A percentile compares a stretch with the other conserved stretches of the same genome.
Evolutionary conservation across 2,888 invertebrate genomes (phyloP).

Genomic region (Dascillus cervinus): DNA sequence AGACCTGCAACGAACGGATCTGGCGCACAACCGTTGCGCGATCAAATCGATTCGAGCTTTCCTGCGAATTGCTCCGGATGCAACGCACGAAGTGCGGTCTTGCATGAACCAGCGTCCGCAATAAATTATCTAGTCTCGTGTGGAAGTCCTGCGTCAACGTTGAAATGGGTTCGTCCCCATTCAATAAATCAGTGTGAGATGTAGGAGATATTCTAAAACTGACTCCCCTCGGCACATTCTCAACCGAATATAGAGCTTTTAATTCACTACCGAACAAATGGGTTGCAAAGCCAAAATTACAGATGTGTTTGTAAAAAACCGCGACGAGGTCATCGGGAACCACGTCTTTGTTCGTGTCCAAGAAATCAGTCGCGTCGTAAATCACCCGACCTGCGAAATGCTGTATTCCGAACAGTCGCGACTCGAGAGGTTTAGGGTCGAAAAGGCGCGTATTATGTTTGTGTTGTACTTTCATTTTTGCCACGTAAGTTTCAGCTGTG

Average conservation of each 20-base stretch:
- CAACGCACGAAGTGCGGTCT: slow-evolving; percentile 92
- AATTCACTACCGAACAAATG: slow-evolving; percentile 92
- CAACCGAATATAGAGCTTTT: slow-evolving; percentile 69
- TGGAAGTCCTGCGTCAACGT: slow-evolving; percentile 94
- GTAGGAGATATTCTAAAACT: slow-evolving; percentile 87
- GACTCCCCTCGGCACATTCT: slow-evolving; percentile 67
- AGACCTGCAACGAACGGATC: slow-evolving; percentile 76
- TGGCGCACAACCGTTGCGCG: slow-evolving; percentile 77
- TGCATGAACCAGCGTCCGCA: slow-evolving; percentile 86
- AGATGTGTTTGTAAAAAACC: slow-evolving; percentile 85
- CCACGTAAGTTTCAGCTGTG: slow-evolving; percentile 70
- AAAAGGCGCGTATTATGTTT: slow-evolving; percentile 74
- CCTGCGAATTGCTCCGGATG: slow-evolving; percentile 77
- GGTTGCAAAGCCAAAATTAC: slow-evolving; percentile 95
- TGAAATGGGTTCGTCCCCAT: slow-evolving; percentile 78
- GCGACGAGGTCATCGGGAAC: slow-evolving; percentile 88
- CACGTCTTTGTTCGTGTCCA: slow-evolving; percentile 87
- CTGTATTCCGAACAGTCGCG: slow-evolving; percentile 79
- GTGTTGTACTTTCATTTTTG: slow-evolving; percentile 74
- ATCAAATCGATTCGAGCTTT: slow-evolving; percentile 78
- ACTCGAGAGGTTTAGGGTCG: slow-evolving; percentile 70
- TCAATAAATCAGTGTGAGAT: slow-evolving; percentile 72
- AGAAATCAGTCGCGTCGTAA: slow-evolving; percentile 84
- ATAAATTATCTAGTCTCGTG: slow-evolving; percentile 83
- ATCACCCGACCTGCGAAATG: slow-evolving; percentile 83